Evolutionary conservation across 1,140 invertebrate species (phyloP).

Genomic region (Zaprionus davidi): DNA sequence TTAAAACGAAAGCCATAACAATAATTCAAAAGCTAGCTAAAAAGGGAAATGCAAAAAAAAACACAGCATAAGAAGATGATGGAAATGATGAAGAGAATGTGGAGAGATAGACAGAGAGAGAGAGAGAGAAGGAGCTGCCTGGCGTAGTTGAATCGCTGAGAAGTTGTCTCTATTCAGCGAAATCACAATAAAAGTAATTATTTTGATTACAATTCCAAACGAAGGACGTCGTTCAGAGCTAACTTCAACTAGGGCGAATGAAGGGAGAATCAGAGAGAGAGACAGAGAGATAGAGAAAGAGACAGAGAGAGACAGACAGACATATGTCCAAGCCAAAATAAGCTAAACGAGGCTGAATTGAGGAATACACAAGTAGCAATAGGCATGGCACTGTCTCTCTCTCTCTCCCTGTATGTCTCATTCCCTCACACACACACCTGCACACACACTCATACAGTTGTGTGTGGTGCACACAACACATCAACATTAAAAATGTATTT

Average conservation of each 20-base stretch:
- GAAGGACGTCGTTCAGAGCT: neutral
- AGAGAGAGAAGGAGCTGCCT: neutral
- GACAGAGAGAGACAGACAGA: slow-evolving; percentile 1
- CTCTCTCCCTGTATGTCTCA: neutral
- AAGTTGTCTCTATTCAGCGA: neutral
- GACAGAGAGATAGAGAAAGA: neutral
- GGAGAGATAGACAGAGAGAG: slow-evolving; percentile 26
- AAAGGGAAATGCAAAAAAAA: slow-evolving; percentile 33
- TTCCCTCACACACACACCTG: slow-evolving; percentile 1
- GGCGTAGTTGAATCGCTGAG: neutral
- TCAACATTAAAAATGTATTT: slow-evolving; percentile 81
- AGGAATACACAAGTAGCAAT: neutral
- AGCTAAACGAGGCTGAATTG: neutral
- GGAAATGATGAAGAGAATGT: neutral
- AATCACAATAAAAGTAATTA: slow-evolving; percentile 10
- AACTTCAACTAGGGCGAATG: neutral
- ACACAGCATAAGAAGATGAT: neutral
- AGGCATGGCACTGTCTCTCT: neutral
- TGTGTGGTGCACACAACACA: slow-evolving; percentile 38
- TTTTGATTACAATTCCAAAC: slow-evolving; percentile 8
- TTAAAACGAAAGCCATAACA: slow-evolving; percentile 56
- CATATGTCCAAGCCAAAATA: neutral
- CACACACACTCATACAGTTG: slow-evolving; percentile 23
- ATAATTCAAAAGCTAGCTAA: slow-evolving; percentile 48
- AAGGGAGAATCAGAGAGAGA: too few relatives aligned